These are phyloP conservation scores for Lonchura striata DNA, from an alignment of 2,113 vertebrate species.

Conservation along the genomic window DNA sequence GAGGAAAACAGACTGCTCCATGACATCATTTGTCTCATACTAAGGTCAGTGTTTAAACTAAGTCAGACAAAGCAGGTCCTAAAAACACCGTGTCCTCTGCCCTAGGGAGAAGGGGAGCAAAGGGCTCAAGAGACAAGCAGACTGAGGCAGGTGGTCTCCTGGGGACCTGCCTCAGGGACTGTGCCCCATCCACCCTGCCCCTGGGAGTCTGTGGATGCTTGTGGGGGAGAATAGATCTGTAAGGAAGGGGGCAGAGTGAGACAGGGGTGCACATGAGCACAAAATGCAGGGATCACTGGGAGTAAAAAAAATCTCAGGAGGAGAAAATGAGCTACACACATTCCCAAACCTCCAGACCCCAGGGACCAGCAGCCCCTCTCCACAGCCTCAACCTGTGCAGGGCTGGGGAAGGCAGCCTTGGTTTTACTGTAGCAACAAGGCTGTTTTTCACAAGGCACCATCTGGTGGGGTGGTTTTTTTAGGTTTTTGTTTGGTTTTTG, in stretches of 20 bases:
- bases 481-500: background rate
- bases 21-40: background rate
- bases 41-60: background rate
- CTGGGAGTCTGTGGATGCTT: background rate
- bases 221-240: background rate
- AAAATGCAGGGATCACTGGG: background rate
- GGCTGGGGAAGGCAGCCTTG: background rate
- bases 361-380: background rate
- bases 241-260: background rate
- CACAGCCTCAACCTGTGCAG: background rate
- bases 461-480: background rate
- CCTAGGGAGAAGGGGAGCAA: background rate
- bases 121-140: background rate
- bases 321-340: background rate
- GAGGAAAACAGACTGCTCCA: background rate
- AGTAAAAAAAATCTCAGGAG: background rate
- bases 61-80: background rate
- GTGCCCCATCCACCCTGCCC: background rate
- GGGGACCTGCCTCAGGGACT: background rate
- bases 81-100: background rate
- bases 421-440: background rate
- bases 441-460: background rate
- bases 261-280: background rate
- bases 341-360: fast-evolving
- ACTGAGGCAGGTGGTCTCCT: background rate